These are phyloP conservation scores for Merodon equestris DNA, from an alignment of 2,888 invertebrate species.

Conservation along the genomic window DNA sequence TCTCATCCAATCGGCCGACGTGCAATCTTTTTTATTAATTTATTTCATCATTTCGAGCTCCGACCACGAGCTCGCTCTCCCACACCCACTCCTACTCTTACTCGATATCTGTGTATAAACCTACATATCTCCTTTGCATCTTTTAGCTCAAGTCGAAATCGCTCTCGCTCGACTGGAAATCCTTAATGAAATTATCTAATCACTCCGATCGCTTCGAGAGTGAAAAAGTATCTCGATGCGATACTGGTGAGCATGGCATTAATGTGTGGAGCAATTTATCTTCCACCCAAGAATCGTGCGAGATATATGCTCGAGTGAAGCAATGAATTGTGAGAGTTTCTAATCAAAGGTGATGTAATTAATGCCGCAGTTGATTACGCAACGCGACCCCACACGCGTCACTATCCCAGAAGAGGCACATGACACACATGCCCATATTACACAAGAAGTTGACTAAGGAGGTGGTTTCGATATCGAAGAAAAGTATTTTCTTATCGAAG, in stretches of 20 bases:
- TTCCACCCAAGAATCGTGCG: conserved; percentile 3
- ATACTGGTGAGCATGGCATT: conserved; percentile 13
- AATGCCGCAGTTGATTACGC: conserved; percentile 65
- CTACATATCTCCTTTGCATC: too few relatives aligned
- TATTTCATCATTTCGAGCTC: conserved; percentile 62
- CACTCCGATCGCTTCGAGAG: conserved; percentile 41
- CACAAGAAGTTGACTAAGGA: too few relatives aligned
- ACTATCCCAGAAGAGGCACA: too few relatives aligned
- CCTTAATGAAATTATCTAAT: conserved; percentile 67
- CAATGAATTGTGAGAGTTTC: conserved; percentile 58
- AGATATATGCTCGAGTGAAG: conserved; percentile 4
- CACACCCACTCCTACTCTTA: too few relatives aligned
- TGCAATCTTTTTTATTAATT: conserved; percentile 65
- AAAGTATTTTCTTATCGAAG: conserved; percentile 50
- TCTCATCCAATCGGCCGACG: conserved; percentile 56
- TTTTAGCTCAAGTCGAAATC: too few relatives aligned
- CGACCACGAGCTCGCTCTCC: conserved; percentile 11
- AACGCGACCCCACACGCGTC: conserved; percentile 5
- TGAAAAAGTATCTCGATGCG: conserved; percentile 23
- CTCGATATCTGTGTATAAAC: too few relatives aligned
- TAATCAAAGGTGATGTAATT: conserved; percentile 68
- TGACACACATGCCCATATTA: conserved; percentile 2
- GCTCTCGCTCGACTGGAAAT: conserved; percentile 20
- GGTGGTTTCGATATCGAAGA: conserved; percentile 5
- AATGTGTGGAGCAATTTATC: conserved; percentile 42